Percentiles rank a stretch among this genome's conserved stretches.
These are phyloP conservation scores for Beris morrisii DNA, from an alignment of 2,888 invertebrate genomes.

Conservation along the genomic window DNA sequence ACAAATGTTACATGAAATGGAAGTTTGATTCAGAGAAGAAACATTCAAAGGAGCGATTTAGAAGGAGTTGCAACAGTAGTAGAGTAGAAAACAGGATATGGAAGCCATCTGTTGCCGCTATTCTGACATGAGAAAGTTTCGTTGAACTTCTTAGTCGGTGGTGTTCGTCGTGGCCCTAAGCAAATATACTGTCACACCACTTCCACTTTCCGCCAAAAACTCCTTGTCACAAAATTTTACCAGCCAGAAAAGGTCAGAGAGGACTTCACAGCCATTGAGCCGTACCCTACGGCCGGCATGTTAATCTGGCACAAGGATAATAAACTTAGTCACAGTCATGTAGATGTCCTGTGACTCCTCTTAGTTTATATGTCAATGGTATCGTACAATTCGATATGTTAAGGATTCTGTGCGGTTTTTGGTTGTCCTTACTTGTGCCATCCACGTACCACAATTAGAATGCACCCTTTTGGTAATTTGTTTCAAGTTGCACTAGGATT, in stretches of 20 bases:
- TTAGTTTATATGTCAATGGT: too few species aligned
- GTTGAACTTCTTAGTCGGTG: too few species aligned
- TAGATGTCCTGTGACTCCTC: too few species aligned
- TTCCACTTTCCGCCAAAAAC: too few species aligned
- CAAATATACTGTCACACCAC: too few species aligned
- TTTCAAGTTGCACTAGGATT: constrained; percentile 5
- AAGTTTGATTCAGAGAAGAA: constrained; percentile 1
- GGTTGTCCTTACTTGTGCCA: constrained; percentile 14
- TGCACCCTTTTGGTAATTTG: constrained; percentile 18
- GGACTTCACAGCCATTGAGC: too few species aligned
- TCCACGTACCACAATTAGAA: constrained; percentile 8
- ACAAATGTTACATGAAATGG: constrained; percentile 10
- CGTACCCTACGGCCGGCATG: too few species aligned
- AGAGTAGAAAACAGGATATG: constrained; percentile 17
- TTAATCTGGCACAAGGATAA: too few species aligned
- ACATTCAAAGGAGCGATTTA: neutral
- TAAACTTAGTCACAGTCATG: too few species aligned
- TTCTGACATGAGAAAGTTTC: neutral
- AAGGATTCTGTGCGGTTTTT: constrained; percentile 16
- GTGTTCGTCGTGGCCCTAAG: too few species aligned
- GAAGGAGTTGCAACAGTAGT: neutral
- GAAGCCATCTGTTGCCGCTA: constrained; percentile 11
- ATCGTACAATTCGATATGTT: constrained; percentile 7
- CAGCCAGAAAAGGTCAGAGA: too few species aligned
- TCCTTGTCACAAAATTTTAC: too few species aligned